Evolutionary conservation across 2,888 invertebrate genomes (phyloP).

Genomic region (Papilio elwesi): DNA sequence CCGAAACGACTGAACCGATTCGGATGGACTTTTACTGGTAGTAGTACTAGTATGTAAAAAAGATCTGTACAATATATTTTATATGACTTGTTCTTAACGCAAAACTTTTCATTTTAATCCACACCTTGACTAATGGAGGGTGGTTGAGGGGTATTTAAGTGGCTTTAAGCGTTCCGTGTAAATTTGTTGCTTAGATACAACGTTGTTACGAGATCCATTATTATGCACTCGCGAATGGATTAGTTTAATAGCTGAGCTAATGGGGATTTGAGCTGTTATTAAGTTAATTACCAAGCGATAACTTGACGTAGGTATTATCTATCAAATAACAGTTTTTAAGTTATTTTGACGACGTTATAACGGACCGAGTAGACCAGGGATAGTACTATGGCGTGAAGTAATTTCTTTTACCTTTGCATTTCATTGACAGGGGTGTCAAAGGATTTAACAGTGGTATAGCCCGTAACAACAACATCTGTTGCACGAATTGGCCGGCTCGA

Average conservation of each 20-base stretch:
- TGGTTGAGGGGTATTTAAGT: background rate
- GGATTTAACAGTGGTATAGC: too few species aligned
- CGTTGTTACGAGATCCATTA: constrained; percentile 4
- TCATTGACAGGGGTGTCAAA: too few species aligned
- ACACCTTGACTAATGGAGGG: background rate
- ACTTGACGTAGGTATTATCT: background rate
- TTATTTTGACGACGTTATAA: background rate
- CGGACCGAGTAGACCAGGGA: background rate
- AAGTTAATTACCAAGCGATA: background rate
- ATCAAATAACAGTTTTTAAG: background rate
- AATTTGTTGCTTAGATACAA: constrained; percentile 24
- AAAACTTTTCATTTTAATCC: constrained; percentile 16
- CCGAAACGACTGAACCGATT: too few species aligned
- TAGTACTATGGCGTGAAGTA: background rate
- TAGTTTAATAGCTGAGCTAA: background rate
- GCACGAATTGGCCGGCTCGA: too few species aligned
- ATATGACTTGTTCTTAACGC: background rate
- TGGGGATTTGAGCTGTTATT: background rate
- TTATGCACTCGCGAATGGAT: constrained; percentile 14
- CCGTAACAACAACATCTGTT: too few species aligned
- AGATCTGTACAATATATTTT: constrained; percentile 7
- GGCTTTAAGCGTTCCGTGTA: constrained; percentile 30
- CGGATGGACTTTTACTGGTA: too few species aligned
- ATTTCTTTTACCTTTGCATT: too few species aligned
- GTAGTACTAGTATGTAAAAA: too few species aligned